phyloP scores from a whole-genome alignment of 2,113 vertebrate genomes.

The Nasalis larvatus region DNA sequence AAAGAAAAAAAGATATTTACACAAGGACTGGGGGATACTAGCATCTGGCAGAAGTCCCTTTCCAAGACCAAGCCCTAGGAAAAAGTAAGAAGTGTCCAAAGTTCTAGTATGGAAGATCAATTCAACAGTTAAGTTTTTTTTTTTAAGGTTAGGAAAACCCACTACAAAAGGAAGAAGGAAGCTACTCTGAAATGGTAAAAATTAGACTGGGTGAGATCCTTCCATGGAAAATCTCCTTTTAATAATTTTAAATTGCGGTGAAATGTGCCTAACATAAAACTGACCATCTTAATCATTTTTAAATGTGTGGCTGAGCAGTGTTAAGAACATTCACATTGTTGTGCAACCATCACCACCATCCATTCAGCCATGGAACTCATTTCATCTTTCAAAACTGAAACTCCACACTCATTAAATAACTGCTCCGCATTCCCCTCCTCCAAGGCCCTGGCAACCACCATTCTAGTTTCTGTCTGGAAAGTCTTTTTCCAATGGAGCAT shows the following conservation, averaged over 20 bases:
- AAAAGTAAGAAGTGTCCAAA: neutral
- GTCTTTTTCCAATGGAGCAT: neutral
- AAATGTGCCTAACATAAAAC: neutral
- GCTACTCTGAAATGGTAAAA: neutral
- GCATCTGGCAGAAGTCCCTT: neutral
- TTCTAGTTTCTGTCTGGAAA: neutral
- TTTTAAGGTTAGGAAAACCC: neutral
- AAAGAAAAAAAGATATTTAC: no score
- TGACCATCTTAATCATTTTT: neutral
- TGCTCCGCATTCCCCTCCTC: rapidly evolving
- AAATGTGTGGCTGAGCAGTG: neutral
- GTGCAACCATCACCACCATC: neutral
- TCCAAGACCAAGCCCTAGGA: neutral
- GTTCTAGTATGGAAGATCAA: neutral
- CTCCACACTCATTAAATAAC: neutral
- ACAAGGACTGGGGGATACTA: no score
- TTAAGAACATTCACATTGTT: neutral
- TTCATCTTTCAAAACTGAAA: neutral
- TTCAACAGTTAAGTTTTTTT: neutral
- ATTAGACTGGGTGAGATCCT: neutral
- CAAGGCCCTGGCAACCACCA: neutral
- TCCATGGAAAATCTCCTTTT: neutral
- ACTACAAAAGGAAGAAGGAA: neutral
- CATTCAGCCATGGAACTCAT: neutral
- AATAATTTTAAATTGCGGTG: neutral